phyloP scores from a whole-genome alignment of 2,888 invertebrate species.

The Iphiclides podalirius region DNA sequence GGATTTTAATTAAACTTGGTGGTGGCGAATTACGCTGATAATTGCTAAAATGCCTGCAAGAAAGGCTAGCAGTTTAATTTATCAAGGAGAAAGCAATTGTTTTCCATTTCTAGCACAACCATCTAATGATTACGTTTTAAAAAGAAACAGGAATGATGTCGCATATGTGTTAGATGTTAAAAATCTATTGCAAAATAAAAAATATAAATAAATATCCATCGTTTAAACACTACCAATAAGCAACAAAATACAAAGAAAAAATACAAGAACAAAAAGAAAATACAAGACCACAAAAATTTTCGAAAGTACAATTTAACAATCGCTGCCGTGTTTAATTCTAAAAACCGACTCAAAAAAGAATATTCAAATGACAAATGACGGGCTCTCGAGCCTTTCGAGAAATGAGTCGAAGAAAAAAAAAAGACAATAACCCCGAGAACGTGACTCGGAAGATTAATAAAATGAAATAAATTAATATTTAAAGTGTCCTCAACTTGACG shows the following conservation, averaged over 20 bases:
- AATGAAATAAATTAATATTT: not conserved
- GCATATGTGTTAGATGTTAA: no score
- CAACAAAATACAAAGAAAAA: not conserved
- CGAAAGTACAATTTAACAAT: not conserved
- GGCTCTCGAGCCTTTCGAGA: not conserved
- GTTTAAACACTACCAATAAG: no score
- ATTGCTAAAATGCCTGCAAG: constrained; percentile 8
- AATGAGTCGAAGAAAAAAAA: constrained; percentile 1
- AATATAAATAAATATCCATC: no score
- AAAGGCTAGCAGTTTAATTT: not conserved
- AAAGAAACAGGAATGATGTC: no score
- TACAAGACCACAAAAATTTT: not conserved
- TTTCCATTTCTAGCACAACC: no score
- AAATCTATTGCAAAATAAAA: no score
- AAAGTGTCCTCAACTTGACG: not conserved
- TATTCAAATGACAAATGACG: not conserved
- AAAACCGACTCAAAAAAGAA: not conserved
- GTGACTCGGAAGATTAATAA: constrained; percentile 2
- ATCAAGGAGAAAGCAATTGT: not conserved
- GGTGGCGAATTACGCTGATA: constrained; percentile 8
- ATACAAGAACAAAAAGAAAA: not conserved
- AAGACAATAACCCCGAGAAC: not conserved
- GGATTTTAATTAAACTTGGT: constrained; percentile 18
- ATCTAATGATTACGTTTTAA: no score
- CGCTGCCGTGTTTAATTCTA: not conserved